A percentile compares a stretch with the other conserved stretches of the same genome.
Conservation (phyloP, 2,888 invertebrate species). For the Masnerella sp. region DNA sequence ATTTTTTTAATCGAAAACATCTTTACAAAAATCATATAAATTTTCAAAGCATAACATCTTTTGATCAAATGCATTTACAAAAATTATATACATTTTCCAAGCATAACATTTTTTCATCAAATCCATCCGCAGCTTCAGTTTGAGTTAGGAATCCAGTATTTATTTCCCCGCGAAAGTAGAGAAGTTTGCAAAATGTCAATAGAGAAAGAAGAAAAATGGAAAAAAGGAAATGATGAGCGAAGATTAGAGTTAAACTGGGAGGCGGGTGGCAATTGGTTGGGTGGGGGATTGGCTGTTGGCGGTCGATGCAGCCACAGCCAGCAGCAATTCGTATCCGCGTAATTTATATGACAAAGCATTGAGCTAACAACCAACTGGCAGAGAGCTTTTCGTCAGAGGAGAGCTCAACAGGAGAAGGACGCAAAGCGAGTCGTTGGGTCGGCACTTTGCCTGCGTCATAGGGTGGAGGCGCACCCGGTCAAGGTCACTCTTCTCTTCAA, state of each 20-base stretch:
- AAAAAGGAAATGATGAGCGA: constrained; percentile 8
- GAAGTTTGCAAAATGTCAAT: too few species aligned
- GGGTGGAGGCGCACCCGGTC: constrained; percentile 39
- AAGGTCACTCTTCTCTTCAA: constrained; percentile 43
- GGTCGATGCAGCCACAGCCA: constrained; percentile 46
- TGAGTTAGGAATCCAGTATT: too few species aligned
- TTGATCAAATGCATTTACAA: too few species aligned
- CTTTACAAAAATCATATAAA: too few species aligned
- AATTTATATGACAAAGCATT: constrained; percentile 44
- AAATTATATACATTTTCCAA: too few species aligned
- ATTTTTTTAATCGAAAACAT: too few species aligned
- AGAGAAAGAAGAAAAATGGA: too few species aligned
- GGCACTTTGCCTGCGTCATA: constrained; percentile 42
- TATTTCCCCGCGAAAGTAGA: too few species aligned
- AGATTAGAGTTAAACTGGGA: constrained; percentile 20
- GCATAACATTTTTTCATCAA: too few species aligned
- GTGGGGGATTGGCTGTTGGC: constrained; percentile 21
- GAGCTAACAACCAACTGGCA: constrained; percentile 31
- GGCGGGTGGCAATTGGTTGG: constrained; percentile 12
- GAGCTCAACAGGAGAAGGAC: constrained; percentile 30
- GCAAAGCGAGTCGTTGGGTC: constrained; percentile 26
- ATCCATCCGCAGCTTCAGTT: too few species aligned
- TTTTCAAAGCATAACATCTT: too few species aligned
- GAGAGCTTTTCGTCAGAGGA: constrained; percentile 37
- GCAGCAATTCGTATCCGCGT: constrained; percentile 33